A percentile compares a stretch with the other conserved stretches of the same genome.
These are phyloP conservation scores for Achatina immaculata DNA, from an alignment of 1,140 invertebrate species.

Conservation along the genomic window DNA sequence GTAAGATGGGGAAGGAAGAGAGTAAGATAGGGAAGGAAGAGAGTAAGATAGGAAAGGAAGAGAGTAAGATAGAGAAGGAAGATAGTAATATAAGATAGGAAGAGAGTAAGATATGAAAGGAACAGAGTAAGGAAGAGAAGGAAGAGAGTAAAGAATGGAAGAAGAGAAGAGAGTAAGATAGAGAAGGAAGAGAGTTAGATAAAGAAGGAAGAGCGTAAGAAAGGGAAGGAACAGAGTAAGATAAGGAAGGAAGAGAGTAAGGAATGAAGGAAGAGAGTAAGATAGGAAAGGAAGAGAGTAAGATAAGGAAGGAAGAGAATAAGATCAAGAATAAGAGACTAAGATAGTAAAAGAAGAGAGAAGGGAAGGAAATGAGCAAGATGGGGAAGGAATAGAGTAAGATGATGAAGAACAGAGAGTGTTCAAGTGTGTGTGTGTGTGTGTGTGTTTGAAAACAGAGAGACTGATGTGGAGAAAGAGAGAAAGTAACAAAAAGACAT, in stretches of 20 bases:
- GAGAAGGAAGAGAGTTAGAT: neutral
- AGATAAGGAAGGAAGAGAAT: no score
- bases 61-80: neutral
- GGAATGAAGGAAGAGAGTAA: neutral
- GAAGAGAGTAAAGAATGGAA: neutral
- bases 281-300: neutral
- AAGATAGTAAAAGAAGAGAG: neutral
- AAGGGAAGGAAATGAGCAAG: neutral
- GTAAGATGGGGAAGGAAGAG: neutral
- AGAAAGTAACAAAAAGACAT: no score
- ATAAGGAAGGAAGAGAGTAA: neutral
- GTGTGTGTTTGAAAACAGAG: no score
- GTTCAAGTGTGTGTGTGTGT: no score
- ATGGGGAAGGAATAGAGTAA: neutral
- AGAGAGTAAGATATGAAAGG: neutral
- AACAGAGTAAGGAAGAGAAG: neutral
- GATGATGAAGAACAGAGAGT: neutral
- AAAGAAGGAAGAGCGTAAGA: neutral
- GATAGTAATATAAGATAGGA: neutral
- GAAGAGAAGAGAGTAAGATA: neutral
- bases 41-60: neutral
- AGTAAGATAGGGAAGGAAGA: neutral
- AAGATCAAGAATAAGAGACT: neutral
- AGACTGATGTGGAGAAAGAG: no score
- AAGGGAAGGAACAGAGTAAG: neutral